Evolutionary conservation across 2,797 vertebrate species (phyloP).

Genomic region (Hydrocynus forskahlii): DNA sequence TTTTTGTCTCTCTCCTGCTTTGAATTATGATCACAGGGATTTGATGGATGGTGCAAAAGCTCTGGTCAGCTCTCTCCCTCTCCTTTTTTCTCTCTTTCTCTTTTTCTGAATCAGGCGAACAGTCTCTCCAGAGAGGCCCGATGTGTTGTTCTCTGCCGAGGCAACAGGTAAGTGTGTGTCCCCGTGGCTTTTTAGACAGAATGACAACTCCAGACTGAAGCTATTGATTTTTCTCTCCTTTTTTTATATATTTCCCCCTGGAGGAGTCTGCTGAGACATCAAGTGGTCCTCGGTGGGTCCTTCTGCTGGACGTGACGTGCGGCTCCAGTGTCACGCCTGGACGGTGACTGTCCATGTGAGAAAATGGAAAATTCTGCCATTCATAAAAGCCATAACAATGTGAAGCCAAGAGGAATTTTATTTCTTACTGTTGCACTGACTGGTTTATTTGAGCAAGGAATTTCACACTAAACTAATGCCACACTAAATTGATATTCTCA

Average conservation of each 20-base stretch:
- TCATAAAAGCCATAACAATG: neutral
- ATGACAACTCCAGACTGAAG: conserved; percentile 48
- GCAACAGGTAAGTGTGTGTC: conserved; percentile 35
- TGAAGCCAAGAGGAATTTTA: neutral
- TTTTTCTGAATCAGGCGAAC: conserved; percentile 19
- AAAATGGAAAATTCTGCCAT: conserved; percentile 27
- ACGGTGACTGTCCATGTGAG: conserved; percentile 28
- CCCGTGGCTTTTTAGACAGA: conserved; percentile 48
- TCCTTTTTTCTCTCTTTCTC: neutral
- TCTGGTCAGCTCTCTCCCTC: conserved; percentile 5
- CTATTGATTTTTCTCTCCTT: conserved; percentile 53
- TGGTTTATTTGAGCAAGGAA: too few relatives aligned
- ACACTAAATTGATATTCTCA: too few relatives aligned
- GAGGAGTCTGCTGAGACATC: conserved; percentile 41
- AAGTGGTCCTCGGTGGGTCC: conserved; percentile 37
- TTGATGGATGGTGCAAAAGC: neutral
- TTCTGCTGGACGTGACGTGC: conserved; percentile 1
- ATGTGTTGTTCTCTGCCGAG: conserved; percentile 33
- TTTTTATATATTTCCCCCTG: conserved; percentile 43
- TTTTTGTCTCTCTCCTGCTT: neutral
- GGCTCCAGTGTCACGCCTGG: conserved; percentile 1
- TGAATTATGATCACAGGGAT: conserved; percentile 1
- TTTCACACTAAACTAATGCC: too few relatives aligned
- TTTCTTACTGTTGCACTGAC: too few relatives aligned
- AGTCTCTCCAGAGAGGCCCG: conserved; percentile 24